Base-by-base conservation (phyloP, 1,140 invertebrate genomes). In the Nebria ingens region DNA sequence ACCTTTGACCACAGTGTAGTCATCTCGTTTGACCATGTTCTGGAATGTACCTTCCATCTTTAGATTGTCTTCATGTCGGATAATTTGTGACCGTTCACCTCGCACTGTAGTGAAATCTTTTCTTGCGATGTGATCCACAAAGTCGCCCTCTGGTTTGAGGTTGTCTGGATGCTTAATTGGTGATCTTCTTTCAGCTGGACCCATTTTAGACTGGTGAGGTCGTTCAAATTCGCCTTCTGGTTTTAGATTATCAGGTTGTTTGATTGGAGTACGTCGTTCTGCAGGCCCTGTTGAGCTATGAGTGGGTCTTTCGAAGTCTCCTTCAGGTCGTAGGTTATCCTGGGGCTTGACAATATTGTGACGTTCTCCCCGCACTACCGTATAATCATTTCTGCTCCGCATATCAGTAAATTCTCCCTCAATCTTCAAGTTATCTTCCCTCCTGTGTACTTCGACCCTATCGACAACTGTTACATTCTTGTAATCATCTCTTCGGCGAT, bases 141-240 rank as follows among this genome's bases (percentile, higher is more conserved):
- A 80, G 21, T 80, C 73, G 45, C 79, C 79, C 61, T 80, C 79
- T 1, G 73, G 70, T 53, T 62, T 64, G 1, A 81, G 57, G 62
- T 81, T 80, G 60, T 82, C 80, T 60, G 68, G 62, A 29, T 60
- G 65, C 58, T 62, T 62, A 49, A 66, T 71, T 57, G 58, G 66
- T 71, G 71, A 29, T 61, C 63, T 67, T 66, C 71, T 59, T 69
- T 83, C 80, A 40, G 76, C 79, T 42, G 77, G 78, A 56, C 70
- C 70, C 57, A 75, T 78, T 59, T 76, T 61, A 34, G 68, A 66
- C 9, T 68, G 52, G 56, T 69, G 64, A 9, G 70, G 73, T 55
- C 56, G 50, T 55, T 72, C 72, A 68, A 77, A 80, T 54, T 69
- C 71, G 22, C 78, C 78, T 65, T 79, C 77, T 2, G 68, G 73